A percentile compares a stretch with the other conserved stretches of the same genome.
Conservation (phyloP, 2,797 vertebrate genomes). For the Rhinogobio ventralis region DNA sequence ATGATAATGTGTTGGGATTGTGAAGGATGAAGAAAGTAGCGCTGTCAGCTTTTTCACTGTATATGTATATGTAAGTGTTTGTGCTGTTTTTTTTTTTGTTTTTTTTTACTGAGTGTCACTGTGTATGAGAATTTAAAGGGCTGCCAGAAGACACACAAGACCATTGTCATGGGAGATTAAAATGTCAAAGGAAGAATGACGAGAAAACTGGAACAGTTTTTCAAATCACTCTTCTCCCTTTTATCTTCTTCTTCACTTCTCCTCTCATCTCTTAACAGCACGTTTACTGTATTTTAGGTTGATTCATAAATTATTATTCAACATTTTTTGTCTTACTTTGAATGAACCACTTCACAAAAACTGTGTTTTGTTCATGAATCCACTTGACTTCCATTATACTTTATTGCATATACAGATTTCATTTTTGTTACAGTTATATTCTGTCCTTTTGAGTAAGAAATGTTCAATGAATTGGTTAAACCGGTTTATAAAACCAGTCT, state of each 20-base stretch:
- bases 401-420: neutral
- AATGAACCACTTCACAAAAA: conserved; percentile 12
- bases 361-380: neutral
- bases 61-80: conserved; percentile 27
- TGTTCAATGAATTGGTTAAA: neutral
- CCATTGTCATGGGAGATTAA: conserved; percentile 61
- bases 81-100: conserved; percentile 17
- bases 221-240: neutral
- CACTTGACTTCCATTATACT: neutral
- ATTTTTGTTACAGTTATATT: neutral
- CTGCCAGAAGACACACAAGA: conserved; percentile 53
- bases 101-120: conserved; percentile 21
- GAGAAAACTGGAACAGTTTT: conserved; percentile 39
- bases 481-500: neutral
- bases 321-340: neutral
- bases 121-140: conserved; percentile 45
- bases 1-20: conserved; percentile 13
- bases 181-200: conserved; percentile 58
- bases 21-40: neutral
- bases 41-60: conserved; percentile 1
- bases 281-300: neutral
- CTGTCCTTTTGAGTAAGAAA: neutral
- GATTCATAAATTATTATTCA: neutral
- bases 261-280: neutral
- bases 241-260: neutral